These are phyloP conservation scores for Drosophila bifasciata DNA, from an alignment of 1,140 invertebrate species.

Conservation along the genomic window DNA sequence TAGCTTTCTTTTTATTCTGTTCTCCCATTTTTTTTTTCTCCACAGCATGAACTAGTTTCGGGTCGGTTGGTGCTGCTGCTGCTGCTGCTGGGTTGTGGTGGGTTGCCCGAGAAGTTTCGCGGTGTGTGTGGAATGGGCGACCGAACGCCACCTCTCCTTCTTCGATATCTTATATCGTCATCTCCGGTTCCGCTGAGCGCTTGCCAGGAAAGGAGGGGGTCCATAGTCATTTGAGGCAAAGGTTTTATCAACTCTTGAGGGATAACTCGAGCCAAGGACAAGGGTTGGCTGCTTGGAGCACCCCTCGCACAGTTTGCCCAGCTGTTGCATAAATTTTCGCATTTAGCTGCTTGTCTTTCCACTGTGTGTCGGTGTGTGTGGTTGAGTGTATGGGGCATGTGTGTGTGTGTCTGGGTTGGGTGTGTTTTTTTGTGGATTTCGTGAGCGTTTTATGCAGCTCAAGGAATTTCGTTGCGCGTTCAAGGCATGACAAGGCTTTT, in stretches of 20 bases:
- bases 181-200: constrained; percentile 10
- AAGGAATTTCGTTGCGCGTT: constrained; percentile 61
- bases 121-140: not conserved
- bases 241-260: constrained; percentile 20
- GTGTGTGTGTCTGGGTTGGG: constrained; percentile 5
- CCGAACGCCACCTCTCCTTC: not conserved
- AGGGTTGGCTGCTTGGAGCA: constrained; percentile 7
- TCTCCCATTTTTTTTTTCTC: constrained; percentile 17
- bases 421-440: constrained; percentile 57
- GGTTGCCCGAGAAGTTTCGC: constrained; percentile 37
- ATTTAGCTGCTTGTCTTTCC: constrained; percentile 64
- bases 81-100: not conserved
- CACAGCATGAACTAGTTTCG: constrained; percentile 66
- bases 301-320: constrained; percentile 58
- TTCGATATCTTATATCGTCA: constrained; percentile 44
- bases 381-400: not conserved
- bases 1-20: constrained; percentile 36
- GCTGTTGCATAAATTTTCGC: constrained; percentile 79
- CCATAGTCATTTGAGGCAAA: not conserved
- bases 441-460: constrained; percentile 70
- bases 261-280: constrained; percentile 35
- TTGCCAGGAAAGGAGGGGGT: not conserved
- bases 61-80: not conserved
- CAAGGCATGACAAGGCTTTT: constrained; percentile 64
- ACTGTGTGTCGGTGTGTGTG: constrained; percentile 12